These are phyloP conservation scores for Zaprionus ghesquierei DNA, from an alignment of 1,140 invertebrate genomes.

Conservation along the genomic window DNA sequence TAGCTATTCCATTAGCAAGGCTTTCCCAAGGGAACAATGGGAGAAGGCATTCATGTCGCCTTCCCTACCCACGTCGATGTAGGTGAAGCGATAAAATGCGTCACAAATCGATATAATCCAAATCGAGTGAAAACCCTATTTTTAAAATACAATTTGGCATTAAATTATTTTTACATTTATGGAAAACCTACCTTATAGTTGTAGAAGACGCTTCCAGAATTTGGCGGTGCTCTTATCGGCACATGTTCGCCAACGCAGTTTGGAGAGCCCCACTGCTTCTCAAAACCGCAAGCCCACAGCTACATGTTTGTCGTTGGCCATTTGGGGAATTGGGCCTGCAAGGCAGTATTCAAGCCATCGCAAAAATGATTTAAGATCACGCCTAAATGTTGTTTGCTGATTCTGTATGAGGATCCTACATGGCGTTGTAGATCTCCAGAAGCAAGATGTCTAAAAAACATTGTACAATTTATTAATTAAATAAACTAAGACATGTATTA, in stretches of 20 bases:
- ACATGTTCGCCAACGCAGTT: neutral
- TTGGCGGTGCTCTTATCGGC: neutral
- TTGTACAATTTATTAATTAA: neutral
- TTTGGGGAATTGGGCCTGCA: neutral
- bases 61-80: too few species aligned
- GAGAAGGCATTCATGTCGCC: too few species aligned
- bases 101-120: too few species aligned
- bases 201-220: neutral
- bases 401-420: neutral
- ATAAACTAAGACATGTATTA: neutral
- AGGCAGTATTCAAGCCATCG: neutral
- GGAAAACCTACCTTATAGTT: slow-evolving; percentile 1
- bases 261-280: neutral
- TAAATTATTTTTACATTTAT: neutral
- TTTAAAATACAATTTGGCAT: too few species aligned
- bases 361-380: neutral
- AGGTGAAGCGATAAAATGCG: too few species aligned
- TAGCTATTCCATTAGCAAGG: too few species aligned
- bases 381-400: slow-evolving; percentile 6
- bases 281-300: neutral
- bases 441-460: neutral
- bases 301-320: neutral
- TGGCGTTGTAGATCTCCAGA: neutral
- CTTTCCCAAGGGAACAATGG: too few species aligned
- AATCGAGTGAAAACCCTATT: too few species aligned